Base-by-base conservation (phyloP, 2,888 invertebrate genomes). In the Rambutsinella grinnellia region DNA sequence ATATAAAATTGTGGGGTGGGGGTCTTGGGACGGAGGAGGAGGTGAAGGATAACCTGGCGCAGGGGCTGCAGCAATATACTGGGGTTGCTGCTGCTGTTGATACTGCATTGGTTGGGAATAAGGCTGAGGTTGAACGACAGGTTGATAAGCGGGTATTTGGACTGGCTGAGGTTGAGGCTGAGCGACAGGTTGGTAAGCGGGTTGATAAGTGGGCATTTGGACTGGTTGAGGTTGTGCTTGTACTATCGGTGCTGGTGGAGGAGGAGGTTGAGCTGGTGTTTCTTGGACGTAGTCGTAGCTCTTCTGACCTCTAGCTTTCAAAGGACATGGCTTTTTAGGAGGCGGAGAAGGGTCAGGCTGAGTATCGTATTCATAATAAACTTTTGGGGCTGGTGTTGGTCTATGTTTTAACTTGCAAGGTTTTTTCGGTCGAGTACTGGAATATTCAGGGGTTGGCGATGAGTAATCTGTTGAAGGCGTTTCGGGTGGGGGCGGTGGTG, bases 311-410 rank as follows among this genome's bases (percentile, higher is more conserved):
- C 27, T 21, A 19, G 58, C n/a, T 19, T 65, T 65, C 15, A 53
- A 67, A n/a, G 67, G 67, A 27, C 67, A 67, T 2, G 67, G 67
- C 36, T 58, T 57, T 26, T 58, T 67, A 0, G 57, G 67, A 44
- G 46, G 46, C 26, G 56, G 13, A 46, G 57, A 10, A 0, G 53
- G 28, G 10, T 15, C n/a, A n/a, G n/a, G n/a, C n/a, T n/a, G n/a
- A n/a, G 8, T 49, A n/a, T n/a, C 10, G 13, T 15, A n/a, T 10
- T 49, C 19, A 57, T 26, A 28, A 27, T 26, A 10, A 13, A 27
- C 26, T 57, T 57, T 27, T 2, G 57, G 23, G 6, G 13, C 27
- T 15, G 49, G 0, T 27, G n/a, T 62, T 21, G 47, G 13, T 26
- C 26, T 17, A 1, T 44, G 21, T 24, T 62, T 62, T 23, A 62